Evolutionary conservation across 2,113 vertebrate species (phyloP), one percentile per base, ranked within the genome.

Genomic region (Oxyruncus cristatus): DNA sequence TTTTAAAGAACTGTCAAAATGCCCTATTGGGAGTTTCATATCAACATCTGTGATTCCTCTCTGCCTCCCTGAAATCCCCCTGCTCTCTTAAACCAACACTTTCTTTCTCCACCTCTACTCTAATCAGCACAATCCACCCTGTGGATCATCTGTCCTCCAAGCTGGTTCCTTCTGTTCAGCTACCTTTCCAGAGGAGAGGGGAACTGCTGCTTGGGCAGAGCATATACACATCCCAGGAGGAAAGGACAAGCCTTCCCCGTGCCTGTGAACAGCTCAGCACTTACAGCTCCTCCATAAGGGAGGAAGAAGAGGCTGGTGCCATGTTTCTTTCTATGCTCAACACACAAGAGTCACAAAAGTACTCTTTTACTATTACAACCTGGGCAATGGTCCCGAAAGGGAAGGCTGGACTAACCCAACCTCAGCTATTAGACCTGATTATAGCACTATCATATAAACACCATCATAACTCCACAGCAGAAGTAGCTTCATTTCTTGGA

Each of bases 191-290:
- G 74, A 79, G 27, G 7, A 78, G 11, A 5, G 1, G 4, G 30
- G 39, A 58, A 4, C 16, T 1, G 2, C 70, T 82, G 35, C 61
- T 55, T n/a, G 28, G 18, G 42, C 70, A 93, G 52, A 4, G 1
- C 44, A 62, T 5, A 19, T 6, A 71, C 49, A n/a, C 14, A 19
- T 11, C 0, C 0, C 74, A 72, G 53, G 35, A 63, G 27, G 28
- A 73, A 76, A 71, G 47, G 35, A 58, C 62, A 42, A 27, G 21
- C 11, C 18, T 50, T 28, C 12, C 12, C 50, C 20, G 42, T 46
- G 56, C 61, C 52, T 71, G 18, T 74, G 62, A 82, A 67, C 17
- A 59, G 65, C 26, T 66, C 67, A 42, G 50, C 35, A 28, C 32
- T 78, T 46, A 59, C 6, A 58, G 47, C 35, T 50, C 72, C 65